Evolutionary conservation across 2,797 vertebrate genomes (phyloP).

Genomic region (Sebastes diploproa): DNA sequence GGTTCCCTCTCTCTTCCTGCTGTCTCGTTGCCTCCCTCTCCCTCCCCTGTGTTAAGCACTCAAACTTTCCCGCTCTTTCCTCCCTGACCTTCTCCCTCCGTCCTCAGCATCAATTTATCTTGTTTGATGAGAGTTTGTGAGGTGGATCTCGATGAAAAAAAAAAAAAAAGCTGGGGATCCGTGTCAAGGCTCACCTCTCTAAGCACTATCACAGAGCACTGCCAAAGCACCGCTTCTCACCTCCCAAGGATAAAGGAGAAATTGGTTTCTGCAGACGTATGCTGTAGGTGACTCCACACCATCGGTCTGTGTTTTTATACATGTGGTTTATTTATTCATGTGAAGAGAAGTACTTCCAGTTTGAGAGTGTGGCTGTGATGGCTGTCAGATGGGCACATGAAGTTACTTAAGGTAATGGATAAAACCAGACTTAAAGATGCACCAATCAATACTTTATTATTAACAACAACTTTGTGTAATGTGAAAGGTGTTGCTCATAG

Average conservation of each 20-base stretch:
- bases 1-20: neutral
- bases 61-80: slow-evolving; percentile 3
- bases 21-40: neutral
- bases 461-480: neutral
- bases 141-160: slow-evolving; percentile 37
- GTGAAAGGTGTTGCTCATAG: neutral
- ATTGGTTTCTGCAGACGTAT: slow-evolving; percentile 25
- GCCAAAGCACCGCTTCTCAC: slow-evolving; percentile 22
- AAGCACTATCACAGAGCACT: neutral
- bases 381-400: neutral
- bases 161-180: slow-evolving; percentile 46
- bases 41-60: neutral
- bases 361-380: too few species aligned
- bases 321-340: neutral
- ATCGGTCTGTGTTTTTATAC: neutral
- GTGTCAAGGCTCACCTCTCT: slow-evolving; percentile 52
- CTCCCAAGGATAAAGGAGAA: slow-evolving; percentile 27
- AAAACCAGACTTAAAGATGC: neutral
- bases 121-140: slow-evolving; percentile 40
- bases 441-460: neutral
- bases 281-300: neutral
- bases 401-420: neutral
- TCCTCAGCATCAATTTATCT: slow-evolving; percentile 40
- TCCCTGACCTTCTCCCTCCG: slow-evolving; percentile 29
- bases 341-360: neutral